Evolutionary conservation across 2,797 vertebrate species (phyloP), one percentile per base, ranked within the genome.

Genomic region (Carduelis carduelis): DNA sequence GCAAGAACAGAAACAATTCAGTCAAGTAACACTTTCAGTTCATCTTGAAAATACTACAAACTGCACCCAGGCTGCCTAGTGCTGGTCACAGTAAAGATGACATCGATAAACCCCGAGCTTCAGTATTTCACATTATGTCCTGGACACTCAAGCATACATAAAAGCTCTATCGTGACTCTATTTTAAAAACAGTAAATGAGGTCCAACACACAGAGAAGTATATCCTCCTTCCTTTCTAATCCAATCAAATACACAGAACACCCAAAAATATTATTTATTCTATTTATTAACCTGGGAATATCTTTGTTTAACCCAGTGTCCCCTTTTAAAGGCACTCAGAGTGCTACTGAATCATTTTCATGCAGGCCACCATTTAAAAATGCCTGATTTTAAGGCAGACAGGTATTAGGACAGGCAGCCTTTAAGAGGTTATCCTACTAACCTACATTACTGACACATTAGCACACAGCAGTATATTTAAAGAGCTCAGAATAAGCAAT

Each of bases 361-460:
- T 5, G 21, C 70, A 74, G n/a, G 79, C 13, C 75, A 95, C 78
- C 23, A 34, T 53, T 92, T 64, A 87, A 66, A 82, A 90, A 83
- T 28, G 89, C 55, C 89, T 76, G 27, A 57, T 79, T 95, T 83
- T 76, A 76, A 93, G 69, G 55, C 20, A 74, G 65, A 34, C 30
- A 34, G 35, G 72, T 65, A 93, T 93, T 86, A 93, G 69, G 66
- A 50, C 12, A n/a, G 28, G 57, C 55, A 69, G 23, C 47, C 56
- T 63, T 78, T 79, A 83, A 56, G 78, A 87, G 41, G 70, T 85
- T 91, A 96, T 83, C 93, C 91, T 88, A 90, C 94, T 96, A 93
- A 95, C 95, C 95, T 95, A 92, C 93, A 91, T 95, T 93, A 91
- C 84, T 75, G 70, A 70, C 74, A 66, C 32, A 32, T 80, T 65